Conservation (phyloP, 2,888 invertebrate genomes). For the Lasioglossum oenotherae region DNA sequence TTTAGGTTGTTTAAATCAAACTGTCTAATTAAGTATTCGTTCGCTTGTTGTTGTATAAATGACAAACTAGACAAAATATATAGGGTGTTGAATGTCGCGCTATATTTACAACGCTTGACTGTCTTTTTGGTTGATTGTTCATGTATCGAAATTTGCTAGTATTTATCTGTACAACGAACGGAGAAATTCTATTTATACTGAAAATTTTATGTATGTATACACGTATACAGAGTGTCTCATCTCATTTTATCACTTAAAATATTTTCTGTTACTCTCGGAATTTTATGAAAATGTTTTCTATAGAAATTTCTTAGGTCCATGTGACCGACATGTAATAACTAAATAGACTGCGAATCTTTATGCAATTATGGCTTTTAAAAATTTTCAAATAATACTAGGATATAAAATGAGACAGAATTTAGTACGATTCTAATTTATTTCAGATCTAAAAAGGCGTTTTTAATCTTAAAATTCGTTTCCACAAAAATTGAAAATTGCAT, state of each 20-base stretch:
- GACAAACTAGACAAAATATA: constrained; percentile 60
- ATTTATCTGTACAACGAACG: constrained; percentile 32
- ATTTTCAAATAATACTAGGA: too few relatives aligned
- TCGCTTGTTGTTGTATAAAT: constrained; percentile 56
- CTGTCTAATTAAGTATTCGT: constrained; percentile 49
- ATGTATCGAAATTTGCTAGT: not conserved
- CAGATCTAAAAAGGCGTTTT: too few relatives aligned
- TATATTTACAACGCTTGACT: constrained; percentile 25
- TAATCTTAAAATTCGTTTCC: too few relatives aligned
- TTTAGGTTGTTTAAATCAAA: constrained; percentile 58
- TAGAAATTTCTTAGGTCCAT: not conserved
- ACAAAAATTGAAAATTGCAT: too few relatives aligned
- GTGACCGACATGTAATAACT: not conserved
- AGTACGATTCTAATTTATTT: too few relatives aligned
- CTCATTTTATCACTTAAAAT: not conserved
- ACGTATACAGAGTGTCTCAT: not conserved
- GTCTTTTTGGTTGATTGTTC: constrained; percentile 16
- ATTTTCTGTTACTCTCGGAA: not conserved
- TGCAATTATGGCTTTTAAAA: too few relatives aligned
- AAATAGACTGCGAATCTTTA: too few relatives aligned
- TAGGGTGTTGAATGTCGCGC: constrained; percentile 60
- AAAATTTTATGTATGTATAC: constrained; percentile 1
- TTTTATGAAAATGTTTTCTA: not conserved
- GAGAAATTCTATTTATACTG: constrained; percentile 17
- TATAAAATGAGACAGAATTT: too few relatives aligned